phyloP scores from a whole-genome alignment of 2,113 vertebrate genomes.

The Sigmodon hispidus region DNA sequence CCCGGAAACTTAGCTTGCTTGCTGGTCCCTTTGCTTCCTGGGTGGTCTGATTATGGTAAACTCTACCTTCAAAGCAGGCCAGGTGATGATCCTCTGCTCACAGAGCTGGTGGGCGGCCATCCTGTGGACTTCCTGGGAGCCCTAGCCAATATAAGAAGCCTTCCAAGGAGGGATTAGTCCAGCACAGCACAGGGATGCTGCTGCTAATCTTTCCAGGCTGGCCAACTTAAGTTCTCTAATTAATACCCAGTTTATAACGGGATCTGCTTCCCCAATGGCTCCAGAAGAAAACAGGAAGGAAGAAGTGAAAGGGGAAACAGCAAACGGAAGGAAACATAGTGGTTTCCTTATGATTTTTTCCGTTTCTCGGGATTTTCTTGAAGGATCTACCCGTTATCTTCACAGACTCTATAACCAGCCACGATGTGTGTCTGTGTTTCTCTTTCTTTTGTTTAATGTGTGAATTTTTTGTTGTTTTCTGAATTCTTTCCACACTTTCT shows the following conservation, averaged over 20 bases:
- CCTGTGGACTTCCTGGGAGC: slow-evolving; percentile 37
- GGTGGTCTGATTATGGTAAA: slow-evolving; percentile 69
- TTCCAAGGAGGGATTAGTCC: slow-evolving; percentile 27
- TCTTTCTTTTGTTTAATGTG: slow-evolving; percentile 3
- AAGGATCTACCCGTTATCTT: not conserved
- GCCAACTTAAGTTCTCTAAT: slow-evolving; percentile 45
- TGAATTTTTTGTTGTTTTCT: not conserved
- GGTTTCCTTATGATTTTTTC: not conserved
- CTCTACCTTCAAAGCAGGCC: slow-evolving; percentile 57
- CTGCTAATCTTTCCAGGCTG: slow-evolving; percentile 7
- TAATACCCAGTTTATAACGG: slow-evolving; percentile 42
- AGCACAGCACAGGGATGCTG: not conserved
- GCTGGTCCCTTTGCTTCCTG: slow-evolving; percentile 25
- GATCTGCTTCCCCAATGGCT: slow-evolving; percentile 5
- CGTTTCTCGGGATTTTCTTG: not conserved
- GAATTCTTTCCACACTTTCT: not conserved
- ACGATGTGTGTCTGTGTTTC: not conserved
- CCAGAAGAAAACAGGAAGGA: not conserved
- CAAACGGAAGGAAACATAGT: not conserved
- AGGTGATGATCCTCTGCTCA: slow-evolving; percentile 48
- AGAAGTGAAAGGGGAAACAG: not conserved
- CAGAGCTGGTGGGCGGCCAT: not conserved
- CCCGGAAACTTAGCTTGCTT: slow-evolving; percentile 52
- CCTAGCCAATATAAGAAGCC: not conserved
- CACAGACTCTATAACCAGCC: not conserved